Percentiles rank a stretch among this genome's conserved stretches.
phyloP scores from a whole-genome alignment of 2,888 invertebrate species.

The Panopea generosa region DNA sequence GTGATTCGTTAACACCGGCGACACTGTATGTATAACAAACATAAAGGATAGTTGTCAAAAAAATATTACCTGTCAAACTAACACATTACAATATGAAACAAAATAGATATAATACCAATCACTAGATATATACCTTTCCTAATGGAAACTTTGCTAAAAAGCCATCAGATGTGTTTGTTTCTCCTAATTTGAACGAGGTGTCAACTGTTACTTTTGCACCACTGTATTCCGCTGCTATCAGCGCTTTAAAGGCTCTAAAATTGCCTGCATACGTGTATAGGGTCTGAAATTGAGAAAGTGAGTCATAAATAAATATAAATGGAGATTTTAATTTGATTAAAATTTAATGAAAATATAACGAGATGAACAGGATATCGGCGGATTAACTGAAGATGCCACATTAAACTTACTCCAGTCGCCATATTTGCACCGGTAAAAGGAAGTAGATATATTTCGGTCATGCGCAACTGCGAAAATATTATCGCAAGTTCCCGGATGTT shows the following conservation, averaged over 20 bases:
- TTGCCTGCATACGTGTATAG: slow-evolving; percentile 99
- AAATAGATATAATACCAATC: no score
- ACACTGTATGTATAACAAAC: no score
- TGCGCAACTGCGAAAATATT: slow-evolving; percentile 63
- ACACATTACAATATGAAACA: no score
- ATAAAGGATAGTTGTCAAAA: no score
- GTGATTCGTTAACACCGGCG: no score
- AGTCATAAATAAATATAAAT: background rate
- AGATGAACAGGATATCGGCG: background rate
- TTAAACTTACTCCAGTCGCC: slow-evolving; percentile 87
- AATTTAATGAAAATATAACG: background rate
- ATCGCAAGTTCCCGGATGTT: slow-evolving; percentile 65
- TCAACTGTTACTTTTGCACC: slow-evolving; percentile 88
- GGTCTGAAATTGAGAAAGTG: slow-evolving; percentile 88
- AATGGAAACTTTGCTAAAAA: slow-evolving; percentile 98
- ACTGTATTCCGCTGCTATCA: slow-evolving; percentile 98
- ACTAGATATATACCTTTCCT: slow-evolving; percentile 97
- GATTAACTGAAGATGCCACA: slow-evolving; percentile 8
- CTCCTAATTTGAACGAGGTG: slow-evolving; percentile 93
- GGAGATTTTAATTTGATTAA: background rate
- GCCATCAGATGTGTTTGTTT: slow-evolving; percentile 94
- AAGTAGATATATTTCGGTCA: slow-evolving; percentile 66
- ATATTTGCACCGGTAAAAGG: slow-evolving; percentile 85
- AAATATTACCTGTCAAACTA: background rate
- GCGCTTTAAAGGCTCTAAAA: slow-evolving; percentile 98